Evolutionary conservation across 2,888 invertebrate genomes (phyloP).

Genomic region (Oscheius myriophilus): DNA sequence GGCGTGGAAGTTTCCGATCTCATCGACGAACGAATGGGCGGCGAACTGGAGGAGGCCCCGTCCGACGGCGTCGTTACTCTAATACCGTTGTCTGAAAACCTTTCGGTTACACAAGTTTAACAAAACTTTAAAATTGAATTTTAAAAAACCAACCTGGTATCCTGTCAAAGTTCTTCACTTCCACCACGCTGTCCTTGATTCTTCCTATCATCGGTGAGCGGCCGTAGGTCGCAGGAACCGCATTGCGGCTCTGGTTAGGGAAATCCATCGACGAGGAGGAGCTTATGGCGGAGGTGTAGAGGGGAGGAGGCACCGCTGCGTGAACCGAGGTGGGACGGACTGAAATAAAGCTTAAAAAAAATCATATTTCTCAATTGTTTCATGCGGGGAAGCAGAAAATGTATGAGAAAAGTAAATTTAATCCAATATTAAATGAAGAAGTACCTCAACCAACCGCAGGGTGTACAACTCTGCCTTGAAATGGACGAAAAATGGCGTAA

Average conservation of each 20-base stretch:
- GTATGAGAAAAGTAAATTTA: no score
- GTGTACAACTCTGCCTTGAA: no score
- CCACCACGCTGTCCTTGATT: constrained; percentile 25
- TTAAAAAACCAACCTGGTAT: constrained; percentile 16
- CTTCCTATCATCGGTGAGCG: background rate
- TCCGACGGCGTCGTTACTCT: constrained; percentile 18
- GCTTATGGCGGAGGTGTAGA: constrained; percentile 2
- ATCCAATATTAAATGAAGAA: no score
- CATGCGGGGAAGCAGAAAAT: no score
- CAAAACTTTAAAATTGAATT: no score
- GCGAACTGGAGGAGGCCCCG: constrained; percentile 15
- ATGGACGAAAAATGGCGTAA: no score
- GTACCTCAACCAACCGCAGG: no score
- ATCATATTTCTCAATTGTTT: no score
- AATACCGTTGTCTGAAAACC: constrained; percentile 25
- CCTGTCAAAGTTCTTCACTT: constrained; percentile 9
- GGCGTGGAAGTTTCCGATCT: constrained; percentile 35
- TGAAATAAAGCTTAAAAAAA: constrained; percentile 6
- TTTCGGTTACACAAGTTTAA: no score
- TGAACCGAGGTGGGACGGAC: constrained; percentile 9
- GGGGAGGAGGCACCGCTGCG: constrained; percentile 10
- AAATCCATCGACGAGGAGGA: constrained; percentile 23
- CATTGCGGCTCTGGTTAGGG: background rate
- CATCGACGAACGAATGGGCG: constrained; percentile 31
- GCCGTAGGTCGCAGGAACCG: constrained; percentile 8